These are phyloP conservation scores for Poeciliopsis infans DNA, from an alignment of 2,797 vertebrate species.

Conservation along the genomic window DNA sequence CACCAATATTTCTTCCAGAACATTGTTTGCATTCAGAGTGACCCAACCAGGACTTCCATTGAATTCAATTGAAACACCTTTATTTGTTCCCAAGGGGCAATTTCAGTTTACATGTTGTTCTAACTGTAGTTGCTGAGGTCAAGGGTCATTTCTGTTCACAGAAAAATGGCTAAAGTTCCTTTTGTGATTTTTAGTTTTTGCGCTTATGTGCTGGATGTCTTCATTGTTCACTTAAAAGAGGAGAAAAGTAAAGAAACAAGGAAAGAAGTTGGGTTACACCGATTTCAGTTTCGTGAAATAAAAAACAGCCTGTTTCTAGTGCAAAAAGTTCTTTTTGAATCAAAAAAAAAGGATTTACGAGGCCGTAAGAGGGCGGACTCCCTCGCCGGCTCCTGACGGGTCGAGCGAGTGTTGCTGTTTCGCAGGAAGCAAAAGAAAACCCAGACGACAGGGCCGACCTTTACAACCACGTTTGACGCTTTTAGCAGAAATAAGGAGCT, in stretches of 20 bases:
- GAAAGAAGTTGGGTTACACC: no score
- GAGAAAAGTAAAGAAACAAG: background rate
- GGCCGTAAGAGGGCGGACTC: background rate
- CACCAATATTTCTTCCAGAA: background rate
- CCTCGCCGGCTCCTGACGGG: background rate
- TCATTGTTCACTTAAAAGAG: background rate
- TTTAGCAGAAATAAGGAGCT: background rate
- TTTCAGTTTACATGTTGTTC: background rate
- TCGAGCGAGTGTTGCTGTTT: background rate
- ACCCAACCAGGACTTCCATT: background rate
- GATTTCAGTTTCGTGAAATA: no score
- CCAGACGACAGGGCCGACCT: background rate
- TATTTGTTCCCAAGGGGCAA: background rate
- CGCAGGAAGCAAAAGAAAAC: background rate
- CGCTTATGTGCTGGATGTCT: no score
- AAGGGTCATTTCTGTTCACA: background rate
- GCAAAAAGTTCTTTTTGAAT: no score
- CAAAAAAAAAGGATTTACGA: no score
- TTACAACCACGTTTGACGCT: constrained; percentile 10
- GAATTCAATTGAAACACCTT: no score
- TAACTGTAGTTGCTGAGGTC: background rate
- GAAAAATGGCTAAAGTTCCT: background rate
- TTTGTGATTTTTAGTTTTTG: background rate
- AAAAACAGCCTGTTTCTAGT: no score
- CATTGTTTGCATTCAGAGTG: background rate